These are phyloP conservation scores for Paelopatides confundens DNA, from an alignment of 53 echinoderm and acorn worm genomes.

Conservation along the genomic window DNA sequence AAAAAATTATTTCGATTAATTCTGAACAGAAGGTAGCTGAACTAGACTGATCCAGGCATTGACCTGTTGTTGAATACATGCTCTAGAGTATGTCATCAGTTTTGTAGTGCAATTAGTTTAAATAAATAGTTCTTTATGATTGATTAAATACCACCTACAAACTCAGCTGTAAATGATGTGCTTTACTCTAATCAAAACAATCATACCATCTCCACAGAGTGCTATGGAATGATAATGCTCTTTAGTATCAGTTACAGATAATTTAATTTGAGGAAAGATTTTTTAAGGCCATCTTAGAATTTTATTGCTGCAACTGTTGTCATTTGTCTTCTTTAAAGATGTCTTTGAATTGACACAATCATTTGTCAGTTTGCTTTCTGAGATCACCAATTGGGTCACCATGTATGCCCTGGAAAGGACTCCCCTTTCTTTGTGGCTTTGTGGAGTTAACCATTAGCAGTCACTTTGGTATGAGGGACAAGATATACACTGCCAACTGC, in stretches of 20 bases:
- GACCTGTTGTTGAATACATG: no score
- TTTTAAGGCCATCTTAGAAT: neutral
- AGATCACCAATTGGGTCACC: slow-evolving; percentile 4
- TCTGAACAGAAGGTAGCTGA: no score
- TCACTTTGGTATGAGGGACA: slow-evolving; percentile 45
- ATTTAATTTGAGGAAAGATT: neutral
- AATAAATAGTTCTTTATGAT: neutral
- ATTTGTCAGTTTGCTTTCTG: slow-evolving; percentile 27
- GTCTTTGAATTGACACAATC: slow-evolving; percentile 9
- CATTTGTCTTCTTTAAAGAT: slow-evolving; percentile 4
- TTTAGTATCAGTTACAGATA: neutral
- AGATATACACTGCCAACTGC: slow-evolving; percentile 42
- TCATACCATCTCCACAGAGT: neutral
- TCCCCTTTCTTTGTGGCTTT: slow-evolving; percentile 29
- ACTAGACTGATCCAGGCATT: no score
- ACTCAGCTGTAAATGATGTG: neutral
- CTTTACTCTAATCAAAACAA: neutral
- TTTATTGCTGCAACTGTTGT: slow-evolving; percentile 35
- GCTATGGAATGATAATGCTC: neutral
- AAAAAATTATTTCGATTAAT: no score
- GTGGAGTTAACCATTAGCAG: slow-evolving; percentile 33
- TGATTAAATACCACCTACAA: neutral
- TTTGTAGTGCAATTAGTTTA: no score
- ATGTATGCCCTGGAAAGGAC: slow-evolving; percentile 23
- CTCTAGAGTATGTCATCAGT: no score